Evolutionary conservation across 2,113 vertebrate species (phyloP).

Genomic region (Epinephelus moara): DNA sequence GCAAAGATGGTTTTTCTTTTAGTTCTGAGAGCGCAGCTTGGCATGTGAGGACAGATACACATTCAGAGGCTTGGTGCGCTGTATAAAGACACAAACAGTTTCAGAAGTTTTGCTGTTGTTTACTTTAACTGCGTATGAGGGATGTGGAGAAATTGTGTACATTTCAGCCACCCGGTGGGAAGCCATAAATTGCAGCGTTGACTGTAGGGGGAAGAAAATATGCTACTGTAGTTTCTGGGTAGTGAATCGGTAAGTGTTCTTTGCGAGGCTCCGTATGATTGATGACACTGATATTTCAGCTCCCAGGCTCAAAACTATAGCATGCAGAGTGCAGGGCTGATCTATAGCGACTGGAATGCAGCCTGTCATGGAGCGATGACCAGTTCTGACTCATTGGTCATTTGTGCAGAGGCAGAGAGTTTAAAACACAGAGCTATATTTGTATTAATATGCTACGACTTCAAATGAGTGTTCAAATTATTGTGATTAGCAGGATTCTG

Average conservation of each 20-base stretch:
- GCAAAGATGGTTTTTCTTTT: background rate
- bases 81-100: background rate
- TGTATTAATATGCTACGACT: constrained; percentile 22
- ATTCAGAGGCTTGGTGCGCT: background rate
- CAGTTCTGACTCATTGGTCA: constrained; percentile 34
- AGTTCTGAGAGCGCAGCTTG: constrained; percentile 23
- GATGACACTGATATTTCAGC: constrained; percentile 55
- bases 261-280: constrained; percentile 35
- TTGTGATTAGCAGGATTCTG: constrained; percentile 43
- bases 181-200: constrained; percentile 11
- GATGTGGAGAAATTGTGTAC: constrained; percentile 20
- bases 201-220: background rate
- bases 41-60: background rate
- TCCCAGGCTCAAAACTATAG: constrained; percentile 7
- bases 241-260: constrained; percentile 34
- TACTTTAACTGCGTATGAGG: constrained; percentile 6
- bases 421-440: background rate
- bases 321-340: constrained; percentile 5
- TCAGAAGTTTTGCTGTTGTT: constrained; percentile 24
- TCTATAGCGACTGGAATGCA: constrained; percentile 32
- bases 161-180: constrained; percentile 28
- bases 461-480: constrained; percentile 24
- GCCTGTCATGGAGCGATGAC: constrained; percentile 27
- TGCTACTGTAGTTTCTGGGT: constrained; percentile 21
- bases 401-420: constrained; percentile 17